Evolutionary conservation across 2,888 invertebrate species (phyloP), one percentile per base, ranked within the genome.

Genomic region (Mactromeris polynyma): DNA sequence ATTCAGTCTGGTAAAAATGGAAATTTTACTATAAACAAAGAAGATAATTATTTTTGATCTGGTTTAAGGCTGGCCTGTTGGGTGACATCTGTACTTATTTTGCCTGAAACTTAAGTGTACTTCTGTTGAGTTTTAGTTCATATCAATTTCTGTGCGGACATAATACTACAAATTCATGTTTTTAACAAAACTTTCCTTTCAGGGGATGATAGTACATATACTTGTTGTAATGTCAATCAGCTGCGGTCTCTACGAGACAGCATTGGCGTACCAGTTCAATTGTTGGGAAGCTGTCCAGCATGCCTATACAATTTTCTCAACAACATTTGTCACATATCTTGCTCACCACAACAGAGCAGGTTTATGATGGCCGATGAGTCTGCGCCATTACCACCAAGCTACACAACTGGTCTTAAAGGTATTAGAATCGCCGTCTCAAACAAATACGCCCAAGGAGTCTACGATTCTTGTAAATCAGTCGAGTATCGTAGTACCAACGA

Each of bases 271-370:
- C 98, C 98, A 0, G 98, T 98, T 78, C 97, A 97, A 96, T 97
- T 99, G 89, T 93, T 99, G 42, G 97, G 97, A 69, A 97, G 98
- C 85, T 99, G 99, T 96, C 99, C 99, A 0, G 98, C 98, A 0
- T 99, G 99, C 96, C 97, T 98, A 97, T 97, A 97, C 93, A 99
- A 99, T 97, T 98, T 99, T 96, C 97, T 98, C 64, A 97, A 98
- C 91, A 98, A 98, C 94, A 97, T 99, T 94, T 99, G 99, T 96
- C 98, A 98, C 86, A 97, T 99, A 96, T 98, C 98, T 0, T 99
- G 99, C 96, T 97, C 98, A 26, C 98, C 98, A 0, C 96, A 97
- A 2, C 99, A 99, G 96, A 98, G 98, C 90, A 97, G 97, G 38
- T 99, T 98, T 96, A 95, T 98, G 51, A 97, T 98, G 86, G 97